These are phyloP conservation scores for Pollicipes pollicipes DNA, from an alignment of 1,140 invertebrate species.

Conservation along the genomic window DNA sequence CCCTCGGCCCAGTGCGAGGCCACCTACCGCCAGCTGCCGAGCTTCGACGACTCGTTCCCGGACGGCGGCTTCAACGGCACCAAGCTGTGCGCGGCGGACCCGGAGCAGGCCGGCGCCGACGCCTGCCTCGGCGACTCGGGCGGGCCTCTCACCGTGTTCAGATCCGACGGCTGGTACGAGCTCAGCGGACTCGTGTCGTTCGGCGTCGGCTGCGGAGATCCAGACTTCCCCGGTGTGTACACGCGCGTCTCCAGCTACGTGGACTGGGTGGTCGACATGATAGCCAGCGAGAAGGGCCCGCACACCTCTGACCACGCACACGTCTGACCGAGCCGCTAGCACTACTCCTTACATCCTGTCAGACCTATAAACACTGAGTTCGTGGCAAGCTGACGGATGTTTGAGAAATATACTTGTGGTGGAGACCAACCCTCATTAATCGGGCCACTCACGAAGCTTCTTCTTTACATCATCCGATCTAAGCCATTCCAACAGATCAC, in stretches of 20 bases:
- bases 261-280: constrained; percentile 26
- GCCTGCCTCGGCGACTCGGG: constrained; percentile 21
- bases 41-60: background rate
- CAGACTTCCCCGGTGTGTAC: constrained; percentile 37
- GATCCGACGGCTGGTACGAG: constrained; percentile 12
- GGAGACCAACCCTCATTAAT: too few relatives aligned
- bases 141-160: constrained; percentile 19
- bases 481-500: too few relatives aligned
- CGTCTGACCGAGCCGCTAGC: too few relatives aligned
- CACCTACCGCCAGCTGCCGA: background rate
- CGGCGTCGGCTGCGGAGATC: constrained; percentile 42
- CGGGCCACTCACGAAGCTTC: too few relatives aligned
- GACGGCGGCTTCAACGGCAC: background rate
- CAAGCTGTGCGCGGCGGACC: background rate
- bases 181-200: constrained; percentile 47
- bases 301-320: too few relatives aligned
- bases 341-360: too few relatives aligned
- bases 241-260: constrained; percentile 30
- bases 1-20: background rate
- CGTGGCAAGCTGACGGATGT: too few relatives aligned
- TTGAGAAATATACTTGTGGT: too few relatives aligned
- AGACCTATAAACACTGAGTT: too few relatives aligned
- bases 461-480: too few relatives aligned
- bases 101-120: constrained; percentile 3
- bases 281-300: too few relatives aligned